A percentile compares a stretch with the other conserved stretches of the same genome.
phyloP scores from a whole-genome alignment of 1,140 invertebrate genomes.

The Meloidogyne chitwoodi region DNA sequence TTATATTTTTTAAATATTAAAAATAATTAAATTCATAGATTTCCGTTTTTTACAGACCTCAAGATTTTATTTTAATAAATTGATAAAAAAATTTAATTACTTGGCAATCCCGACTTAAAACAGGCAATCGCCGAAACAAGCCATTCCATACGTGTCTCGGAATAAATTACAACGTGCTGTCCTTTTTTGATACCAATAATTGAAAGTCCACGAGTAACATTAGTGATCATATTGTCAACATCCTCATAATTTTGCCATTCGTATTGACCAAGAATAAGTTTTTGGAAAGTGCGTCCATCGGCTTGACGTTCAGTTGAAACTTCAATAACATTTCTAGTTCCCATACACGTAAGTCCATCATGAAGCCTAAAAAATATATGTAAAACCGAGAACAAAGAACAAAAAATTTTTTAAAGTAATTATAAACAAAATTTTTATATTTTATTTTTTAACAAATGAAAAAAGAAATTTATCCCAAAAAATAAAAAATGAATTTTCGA shows the following conservation, averaged over 20 bases:
- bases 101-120: constrained; percentile 83
- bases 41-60: too few relatives aligned
- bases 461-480: too few relatives aligned
- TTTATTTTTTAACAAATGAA: too few relatives aligned
- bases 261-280: constrained; percentile 80
- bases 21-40: too few relatives aligned
- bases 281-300: constrained; percentile 91
- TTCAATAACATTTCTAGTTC: constrained; percentile 80
- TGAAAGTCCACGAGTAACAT: constrained; percentile 46
- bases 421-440: too few relatives aligned
- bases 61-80: background rate
- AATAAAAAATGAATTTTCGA: too few relatives aligned
- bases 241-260: constrained; percentile 81
- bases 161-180: constrained; percentile 82
- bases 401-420: too few relatives aligned
- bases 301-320: constrained; percentile 88
- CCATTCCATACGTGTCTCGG: constrained; percentile 94
- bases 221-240: constrained; percentile 65
- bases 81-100: constrained; percentile 61
- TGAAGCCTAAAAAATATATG: constrained; percentile 69
- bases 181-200: constrained; percentile 66
- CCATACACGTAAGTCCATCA: constrained; percentile 74
- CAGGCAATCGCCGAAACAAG: constrained; percentile 86
- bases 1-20: too few relatives aligned
- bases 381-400: constrained; percentile 31